Base-by-base conservation (phyloP, 2,888 invertebrate genomes). In the Acleris literana region DNA sequence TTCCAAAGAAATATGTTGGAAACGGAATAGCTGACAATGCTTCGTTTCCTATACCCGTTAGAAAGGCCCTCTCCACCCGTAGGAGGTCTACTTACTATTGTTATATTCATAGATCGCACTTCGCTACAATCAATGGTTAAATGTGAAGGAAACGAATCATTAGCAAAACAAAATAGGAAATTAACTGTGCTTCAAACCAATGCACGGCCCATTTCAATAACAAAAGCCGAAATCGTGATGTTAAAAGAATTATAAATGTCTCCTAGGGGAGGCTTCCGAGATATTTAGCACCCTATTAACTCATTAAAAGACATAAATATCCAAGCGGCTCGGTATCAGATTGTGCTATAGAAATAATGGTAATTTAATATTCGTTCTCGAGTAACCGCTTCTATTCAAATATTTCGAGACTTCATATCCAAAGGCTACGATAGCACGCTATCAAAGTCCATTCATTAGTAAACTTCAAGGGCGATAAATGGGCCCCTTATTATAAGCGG, bases 401-500 rank as follows among this genome's bases (percentile, higher is more conserved):
- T 18, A 53, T 53, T 58, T 49, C 20, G 46, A 39, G 48, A 55
- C 51, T 44, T 51, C 33, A 29, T 56, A 33, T 51, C 18, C 33
- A 56, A 55, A 49, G 22, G 51, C 49, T 60, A 18, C 65, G 51
- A 61, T 52, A 58, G 58, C 52, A 46, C 53, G 64, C 58, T 54
- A 59, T 64, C 46, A 55, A 43, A 59, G 33, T 61, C 44, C 22
- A 61, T 61, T 65, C 44, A 66, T 66, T 63, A 62, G 49, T 68
- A 58, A 68, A 63, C 63, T 78, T 76, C 68, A 74, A 77, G 75
- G 73, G 72, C 74, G 73, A 71, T 77, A 81, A 79, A 78, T 75
- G 72, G 73, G 71, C 51, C 70, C 67, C 74, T 79, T 79, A 74
- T 78, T 77, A 77, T 75, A 78, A 63, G 54, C 52, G 68, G 75